Conservation (phyloP, 2,797 vertebrate genomes). For the Enteromius radiatus region DNA sequence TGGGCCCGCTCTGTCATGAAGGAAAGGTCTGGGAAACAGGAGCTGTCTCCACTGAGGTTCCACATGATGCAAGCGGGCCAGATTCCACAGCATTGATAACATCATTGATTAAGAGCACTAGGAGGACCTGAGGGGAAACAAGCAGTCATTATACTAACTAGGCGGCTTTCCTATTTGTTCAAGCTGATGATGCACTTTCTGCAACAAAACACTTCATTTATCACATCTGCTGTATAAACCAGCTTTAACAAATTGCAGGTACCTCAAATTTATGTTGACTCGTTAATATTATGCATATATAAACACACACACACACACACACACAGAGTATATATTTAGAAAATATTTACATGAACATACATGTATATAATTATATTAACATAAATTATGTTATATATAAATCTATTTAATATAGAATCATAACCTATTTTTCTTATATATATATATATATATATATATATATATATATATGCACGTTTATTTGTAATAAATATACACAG, state of each 20-base stretch:
- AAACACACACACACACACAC: no score
- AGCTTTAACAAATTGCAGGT: background rate
- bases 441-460: no score
- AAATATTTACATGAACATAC: no score
- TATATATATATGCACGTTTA: no score
- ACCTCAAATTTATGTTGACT: background rate
- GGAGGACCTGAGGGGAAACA: constrained; percentile 1
- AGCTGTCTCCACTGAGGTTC: constrained; percentile 37
- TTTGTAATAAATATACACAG: no score
- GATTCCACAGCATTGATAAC: constrained; percentile 38
- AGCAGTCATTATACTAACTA: background rate
- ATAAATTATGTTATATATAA: no score
- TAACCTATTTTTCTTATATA: no score
- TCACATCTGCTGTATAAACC: background rate
- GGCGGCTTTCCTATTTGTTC: background rate
- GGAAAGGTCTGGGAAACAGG: constrained; percentile 51
- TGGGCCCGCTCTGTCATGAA: constrained; percentile 28
- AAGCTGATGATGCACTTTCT: background rate
- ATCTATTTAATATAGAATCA: no score
- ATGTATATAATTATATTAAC: no score
- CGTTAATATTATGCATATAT: no score
- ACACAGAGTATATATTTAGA: no score
- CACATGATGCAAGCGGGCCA: constrained; percentile 22
- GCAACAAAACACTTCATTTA: background rate
- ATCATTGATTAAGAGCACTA: constrained; percentile 38